phyloP scores from a whole-genome alignment of 1,140 invertebrate genomes.

The Trissolcus basalis region DNA sequence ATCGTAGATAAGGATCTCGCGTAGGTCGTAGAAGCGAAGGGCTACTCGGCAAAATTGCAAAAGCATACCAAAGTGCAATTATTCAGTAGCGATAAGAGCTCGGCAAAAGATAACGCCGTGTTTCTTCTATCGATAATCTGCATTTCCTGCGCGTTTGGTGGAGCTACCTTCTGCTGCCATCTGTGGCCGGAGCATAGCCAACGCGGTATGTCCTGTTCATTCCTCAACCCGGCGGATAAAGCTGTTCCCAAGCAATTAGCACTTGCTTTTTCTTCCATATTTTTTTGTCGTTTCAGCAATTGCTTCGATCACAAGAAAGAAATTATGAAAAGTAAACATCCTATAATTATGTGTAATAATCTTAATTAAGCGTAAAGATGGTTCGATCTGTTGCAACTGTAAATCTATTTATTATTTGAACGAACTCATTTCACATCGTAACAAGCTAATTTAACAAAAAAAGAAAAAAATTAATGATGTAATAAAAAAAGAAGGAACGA shows the following conservation, averaged over 20 bases:
- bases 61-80: slow-evolving; percentile 58
- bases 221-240: slow-evolving; percentile 43
- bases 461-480: background rate
- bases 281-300: background rate
- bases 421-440: slow-evolving; percentile 2
- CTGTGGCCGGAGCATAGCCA: slow-evolving; percentile 54
- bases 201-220: slow-evolving; percentile 40
- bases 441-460: too few species aligned
- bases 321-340: slow-evolving; percentile 15
- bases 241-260: slow-evolving; percentile 15
- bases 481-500: background rate
- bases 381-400: slow-evolving; percentile 12
- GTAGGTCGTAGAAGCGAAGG: slow-evolving; percentile 11
- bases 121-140: slow-evolving; percentile 62
- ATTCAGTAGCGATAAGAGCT: slow-evolving; percentile 59
- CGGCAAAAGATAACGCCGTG: slow-evolving; percentile 59
- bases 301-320: slow-evolving; percentile 14
- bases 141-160: slow-evolving; percentile 52
- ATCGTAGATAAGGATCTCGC: slow-evolving; percentile 49
- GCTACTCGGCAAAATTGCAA: slow-evolving; percentile 52
- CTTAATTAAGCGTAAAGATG: slow-evolving; percentile 2
- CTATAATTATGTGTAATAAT: slow-evolving; percentile 11
- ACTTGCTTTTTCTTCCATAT: slow-evolving; percentile 5
- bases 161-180: slow-evolving; percentile 67
- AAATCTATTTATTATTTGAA: background rate